phyloP scores from a whole-genome alignment of 2,888 invertebrate species.

The Pasiphila rectangulata region DNA sequence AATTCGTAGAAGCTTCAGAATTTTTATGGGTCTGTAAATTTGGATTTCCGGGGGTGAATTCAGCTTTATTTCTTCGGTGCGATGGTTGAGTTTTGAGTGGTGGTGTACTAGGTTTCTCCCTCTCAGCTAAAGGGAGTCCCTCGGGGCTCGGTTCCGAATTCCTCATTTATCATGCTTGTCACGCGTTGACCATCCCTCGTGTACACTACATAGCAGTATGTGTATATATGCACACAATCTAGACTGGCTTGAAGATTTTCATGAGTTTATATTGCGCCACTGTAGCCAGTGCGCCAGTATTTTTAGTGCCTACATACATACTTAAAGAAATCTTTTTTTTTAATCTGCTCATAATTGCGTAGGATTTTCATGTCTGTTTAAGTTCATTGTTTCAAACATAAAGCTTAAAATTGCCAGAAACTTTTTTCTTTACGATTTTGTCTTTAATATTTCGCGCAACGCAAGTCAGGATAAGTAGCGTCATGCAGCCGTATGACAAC shows the following conservation, averaged over 20 bases:
- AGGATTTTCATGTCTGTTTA: no score
- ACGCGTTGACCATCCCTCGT: slow-evolving; percentile 78
- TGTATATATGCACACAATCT: slow-evolving; percentile 47
- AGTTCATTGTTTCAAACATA: no score
- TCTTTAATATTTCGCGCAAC: no score
- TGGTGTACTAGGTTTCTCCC: slow-evolving; percentile 58
- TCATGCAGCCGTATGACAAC: no score
- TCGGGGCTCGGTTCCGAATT: slow-evolving; percentile 74
- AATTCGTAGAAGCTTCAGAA: slow-evolving; percentile 62
- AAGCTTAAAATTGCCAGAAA: no score
- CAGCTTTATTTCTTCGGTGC: slow-evolving; percentile 32
- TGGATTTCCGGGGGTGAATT: slow-evolving; percentile 28
- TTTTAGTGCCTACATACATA: no score
- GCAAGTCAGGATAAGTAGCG: no score
- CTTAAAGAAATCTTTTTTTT: no score
- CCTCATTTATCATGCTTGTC: slow-evolving; percentile 79
- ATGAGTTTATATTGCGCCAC: no score
- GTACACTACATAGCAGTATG: slow-evolving; percentile 59
- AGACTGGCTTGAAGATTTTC: slow-evolving; percentile 37
- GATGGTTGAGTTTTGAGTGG: slow-evolving; percentile 47
- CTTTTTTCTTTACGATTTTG: no score
- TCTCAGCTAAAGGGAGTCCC: slow-evolving; percentile 69
- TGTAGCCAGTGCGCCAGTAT: no score
- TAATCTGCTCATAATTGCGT: no score
- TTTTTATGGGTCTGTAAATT: slow-evolving; percentile 59